Base-by-base conservation (phyloP, 2,888 invertebrate species). In the Amphipoea lucens region DNA sequence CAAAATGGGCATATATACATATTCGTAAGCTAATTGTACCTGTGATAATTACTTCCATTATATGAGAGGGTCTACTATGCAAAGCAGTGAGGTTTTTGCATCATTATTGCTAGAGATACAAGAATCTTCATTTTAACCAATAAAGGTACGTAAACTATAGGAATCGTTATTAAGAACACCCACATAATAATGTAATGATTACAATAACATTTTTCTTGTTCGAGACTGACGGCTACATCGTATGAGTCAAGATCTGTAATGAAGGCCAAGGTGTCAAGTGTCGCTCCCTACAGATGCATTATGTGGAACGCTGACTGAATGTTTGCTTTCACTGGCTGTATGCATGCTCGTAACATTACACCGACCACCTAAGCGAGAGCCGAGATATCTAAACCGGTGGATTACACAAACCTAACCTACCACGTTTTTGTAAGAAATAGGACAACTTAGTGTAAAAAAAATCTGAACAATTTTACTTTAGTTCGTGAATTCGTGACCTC, bases 241-340 rank as follows among this genome's bases (percentile, higher is more conserved):
- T 77, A 85, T 86, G 87, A 87, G 83, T 88, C 88, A 86, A 87
- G 89, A 85, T 89, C 84, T 90, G 92, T 90, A 88, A 90, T 92
- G 94, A 94, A 94, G 93, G 93, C 92, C 94, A 93, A 92, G 94
- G 95, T 96, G 94, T 96, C 96, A 94, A 92, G 95, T 96, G 93
- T 94, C 96, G 90, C 88, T 92, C 92, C 91, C 91, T 92, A 93
- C 94, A 92, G 93, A 94, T 92, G 95, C 95, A 94, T 94, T 94
- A 94, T 94, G 93, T 94, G 94, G 93, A 95, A 94, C 95, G 95
- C 92, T 92, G 93, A 93, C 92, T 90, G 92, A 92, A 91, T 93
- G 95, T 96, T 95, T 94, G 96, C 96, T 96, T 96, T 96, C 96
- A 94, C 96, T 95, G 91, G 84, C 91, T 90, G 91, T 92, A 91